These are phyloP conservation scores for Trichogramma dendrolimi DNA, from an alignment of 2,888 invertebrate species.

Conservation along the genomic window DNA sequence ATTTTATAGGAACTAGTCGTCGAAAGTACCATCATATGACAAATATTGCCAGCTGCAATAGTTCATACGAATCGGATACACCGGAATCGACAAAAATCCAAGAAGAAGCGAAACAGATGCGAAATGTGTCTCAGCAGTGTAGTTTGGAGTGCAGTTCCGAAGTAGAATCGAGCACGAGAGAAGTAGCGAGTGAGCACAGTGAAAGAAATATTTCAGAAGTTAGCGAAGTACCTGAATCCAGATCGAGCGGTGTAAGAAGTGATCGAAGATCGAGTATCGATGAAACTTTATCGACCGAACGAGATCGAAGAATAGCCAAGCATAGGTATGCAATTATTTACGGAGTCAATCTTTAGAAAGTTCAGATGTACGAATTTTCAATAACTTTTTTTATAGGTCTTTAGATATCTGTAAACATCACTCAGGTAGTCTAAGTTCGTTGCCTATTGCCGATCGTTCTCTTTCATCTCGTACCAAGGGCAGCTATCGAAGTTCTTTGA, in stretches of 20 bases:
- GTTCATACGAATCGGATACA: slow-evolving; percentile 42
- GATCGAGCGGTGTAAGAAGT: slow-evolving; percentile 25
- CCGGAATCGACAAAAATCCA: slow-evolving; percentile 40
- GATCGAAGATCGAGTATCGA: slow-evolving; percentile 33
- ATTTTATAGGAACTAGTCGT: slow-evolving; percentile 9
- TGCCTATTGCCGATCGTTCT: slow-evolving; percentile 33
- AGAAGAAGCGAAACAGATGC: slow-evolving; percentile 52
- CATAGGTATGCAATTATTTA: slow-evolving; percentile 13
- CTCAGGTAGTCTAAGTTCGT: slow-evolving; percentile 43
- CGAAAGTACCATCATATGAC: slow-evolving; percentile 27
- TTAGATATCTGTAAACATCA: slow-evolving; percentile 36
- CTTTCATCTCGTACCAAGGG: slow-evolving; percentile 33
- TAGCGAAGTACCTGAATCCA: slow-evolving; percentile 36
- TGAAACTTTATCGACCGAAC: slow-evolving; percentile 31
- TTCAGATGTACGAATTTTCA: background rate
- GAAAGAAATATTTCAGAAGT: slow-evolving; percentile 47
- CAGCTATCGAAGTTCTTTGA: slow-evolving; percentile 43
- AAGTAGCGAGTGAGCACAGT: slow-evolving; percentile 46
- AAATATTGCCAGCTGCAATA: slow-evolving; percentile 28
- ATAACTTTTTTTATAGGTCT: slow-evolving; percentile 13
- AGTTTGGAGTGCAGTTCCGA: slow-evolving; percentile 67
- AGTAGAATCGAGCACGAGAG: slow-evolving; percentile 41
- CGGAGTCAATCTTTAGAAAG: background rate
- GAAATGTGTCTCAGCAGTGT: slow-evolving; percentile 68
- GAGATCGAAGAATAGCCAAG: slow-evolving; percentile 12